These are phyloP conservation scores for Hecatera dysodea DNA, from an alignment of 2,888 invertebrate species.

Conservation along the genomic window DNA sequence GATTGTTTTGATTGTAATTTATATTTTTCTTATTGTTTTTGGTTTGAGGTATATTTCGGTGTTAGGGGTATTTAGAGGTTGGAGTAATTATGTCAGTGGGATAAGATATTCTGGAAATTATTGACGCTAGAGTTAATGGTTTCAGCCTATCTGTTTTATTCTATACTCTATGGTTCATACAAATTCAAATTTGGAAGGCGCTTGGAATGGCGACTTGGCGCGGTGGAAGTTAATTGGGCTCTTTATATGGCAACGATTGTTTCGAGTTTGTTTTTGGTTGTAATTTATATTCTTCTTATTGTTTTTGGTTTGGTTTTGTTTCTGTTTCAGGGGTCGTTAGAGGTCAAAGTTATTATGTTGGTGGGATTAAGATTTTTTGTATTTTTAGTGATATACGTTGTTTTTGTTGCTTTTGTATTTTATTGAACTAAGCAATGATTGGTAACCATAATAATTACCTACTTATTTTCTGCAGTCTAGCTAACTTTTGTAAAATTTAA, in stretches of 20 bases:
- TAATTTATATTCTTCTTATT: conserved; percentile 53
- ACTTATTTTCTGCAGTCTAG: too few relatives aligned
- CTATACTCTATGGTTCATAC: conserved; percentile 46
- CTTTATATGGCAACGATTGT: conserved; percentile 63
- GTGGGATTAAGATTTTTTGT: background rate
- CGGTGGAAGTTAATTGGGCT: conserved; percentile 65
- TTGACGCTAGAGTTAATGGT: too few relatives aligned
- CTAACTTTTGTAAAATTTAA: too few relatives aligned
- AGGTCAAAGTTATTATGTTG: background rate
- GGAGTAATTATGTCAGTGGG: background rate
- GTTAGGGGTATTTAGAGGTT: conserved; percentile 1
- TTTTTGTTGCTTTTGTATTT: background rate
- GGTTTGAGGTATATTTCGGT: conserved; percentile 24
- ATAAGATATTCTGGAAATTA: background rate
- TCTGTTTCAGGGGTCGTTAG: conserved; percentile 11
- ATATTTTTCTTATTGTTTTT: conserved; percentile 44
- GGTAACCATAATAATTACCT: too few relatives aligned
- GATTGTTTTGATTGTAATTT: conserved; percentile 60
- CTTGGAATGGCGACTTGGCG: conserved; percentile 61
- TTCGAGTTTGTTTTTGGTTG: conserved; percentile 55
- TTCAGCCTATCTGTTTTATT: conserved; percentile 26
- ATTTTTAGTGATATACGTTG: background rate
- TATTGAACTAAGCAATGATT: too few relatives aligned
- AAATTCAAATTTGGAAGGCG: conserved; percentile 67
- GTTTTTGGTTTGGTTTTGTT: conserved; percentile 29